A percentile compares a stretch with the other conserved stretches of the same genome.
These are phyloP conservation scores for Ctenoplectra terminalis DNA, from an alignment of 1,140 invertebrate species.

Conservation along the genomic window DNA sequence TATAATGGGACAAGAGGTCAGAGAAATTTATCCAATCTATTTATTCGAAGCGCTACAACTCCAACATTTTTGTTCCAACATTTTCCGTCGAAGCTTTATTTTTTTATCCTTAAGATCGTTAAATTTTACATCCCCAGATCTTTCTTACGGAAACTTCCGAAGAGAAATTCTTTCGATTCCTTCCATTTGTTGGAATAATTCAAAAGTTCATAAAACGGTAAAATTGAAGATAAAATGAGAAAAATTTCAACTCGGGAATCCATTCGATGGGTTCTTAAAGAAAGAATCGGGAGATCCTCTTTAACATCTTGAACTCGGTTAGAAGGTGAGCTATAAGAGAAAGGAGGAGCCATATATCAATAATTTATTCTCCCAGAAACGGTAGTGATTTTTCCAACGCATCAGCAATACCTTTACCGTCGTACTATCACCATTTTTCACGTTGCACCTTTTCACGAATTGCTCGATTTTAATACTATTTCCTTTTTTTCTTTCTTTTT, in stretches of 20 bases:
- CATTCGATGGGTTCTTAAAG: neutral
- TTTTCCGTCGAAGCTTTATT: neutral
- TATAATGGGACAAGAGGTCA: too few relatives aligned
- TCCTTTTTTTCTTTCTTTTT: neutral
- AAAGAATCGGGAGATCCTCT: conserved; percentile 18
- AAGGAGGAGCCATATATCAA: conserved; percentile 33
- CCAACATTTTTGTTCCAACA: neutral
- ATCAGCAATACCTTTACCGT: conserved; percentile 58
- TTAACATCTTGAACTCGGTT: conserved; percentile 48
- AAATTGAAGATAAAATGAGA: neutral
- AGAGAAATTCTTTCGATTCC: neutral
- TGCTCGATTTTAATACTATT: neutral
- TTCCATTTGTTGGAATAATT: neutral
- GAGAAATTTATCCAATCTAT: conserved; percentile 12
- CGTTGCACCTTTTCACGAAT: neutral
- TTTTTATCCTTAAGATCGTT: neutral
- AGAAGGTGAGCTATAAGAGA: conserved; percentile 7
- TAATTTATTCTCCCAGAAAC: conserved; percentile 60
- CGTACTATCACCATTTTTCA: conserved; percentile 7
- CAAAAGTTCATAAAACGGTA: neutral
- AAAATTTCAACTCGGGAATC: too few relatives aligned
- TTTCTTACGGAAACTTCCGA: neutral
- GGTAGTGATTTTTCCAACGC: conserved; percentile 60
- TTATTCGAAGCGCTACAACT: neutral
- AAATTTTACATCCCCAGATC: neutral